phyloP scores from a whole-genome alignment of 23 tunicate genomes.

The Halocynthia aurantium region DNA sequence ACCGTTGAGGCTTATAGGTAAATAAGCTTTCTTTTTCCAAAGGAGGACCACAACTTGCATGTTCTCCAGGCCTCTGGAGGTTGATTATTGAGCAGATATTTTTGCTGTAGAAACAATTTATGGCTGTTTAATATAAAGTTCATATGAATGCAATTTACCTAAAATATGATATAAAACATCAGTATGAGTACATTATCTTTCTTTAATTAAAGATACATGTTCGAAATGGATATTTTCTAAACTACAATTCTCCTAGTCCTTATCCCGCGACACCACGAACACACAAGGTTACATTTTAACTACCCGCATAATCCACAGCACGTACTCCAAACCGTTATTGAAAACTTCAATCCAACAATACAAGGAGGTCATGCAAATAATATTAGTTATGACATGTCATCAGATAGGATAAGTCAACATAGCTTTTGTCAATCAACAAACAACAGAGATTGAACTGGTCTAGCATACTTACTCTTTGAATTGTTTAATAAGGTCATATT shows the following conservation, averaged over 20 bases:
- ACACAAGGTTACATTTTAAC: not conserved
- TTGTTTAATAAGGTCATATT: conserved; percentile 74
- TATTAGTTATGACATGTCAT: not conserved
- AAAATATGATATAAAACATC: not conserved
- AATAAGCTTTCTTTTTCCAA: conserved; percentile 76
- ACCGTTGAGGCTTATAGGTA: conserved; percentile 76
- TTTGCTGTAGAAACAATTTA: conserved; percentile 26
- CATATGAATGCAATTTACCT: no score
- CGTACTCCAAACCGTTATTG: not conserved
- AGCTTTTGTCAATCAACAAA: no score
- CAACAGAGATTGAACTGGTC: no score
- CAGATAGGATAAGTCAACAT: no score
- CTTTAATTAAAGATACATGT: no score
- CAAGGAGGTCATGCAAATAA: not conserved
- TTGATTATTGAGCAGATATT: conserved; percentile 85
- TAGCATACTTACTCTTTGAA: conserved; percentile 57
- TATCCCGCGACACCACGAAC: no score
- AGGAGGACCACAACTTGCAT: conserved; percentile 96
- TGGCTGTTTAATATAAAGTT: not conserved
- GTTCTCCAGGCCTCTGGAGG: conserved; percentile 96
- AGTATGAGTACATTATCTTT: not conserved
- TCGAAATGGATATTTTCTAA: no score
- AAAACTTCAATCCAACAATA: not conserved
- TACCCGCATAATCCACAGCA: not conserved
- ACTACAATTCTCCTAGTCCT: no score